phyloP scores from a whole-genome alignment of 2,888 invertebrate species.

The Athrips mouffetella region DNA sequence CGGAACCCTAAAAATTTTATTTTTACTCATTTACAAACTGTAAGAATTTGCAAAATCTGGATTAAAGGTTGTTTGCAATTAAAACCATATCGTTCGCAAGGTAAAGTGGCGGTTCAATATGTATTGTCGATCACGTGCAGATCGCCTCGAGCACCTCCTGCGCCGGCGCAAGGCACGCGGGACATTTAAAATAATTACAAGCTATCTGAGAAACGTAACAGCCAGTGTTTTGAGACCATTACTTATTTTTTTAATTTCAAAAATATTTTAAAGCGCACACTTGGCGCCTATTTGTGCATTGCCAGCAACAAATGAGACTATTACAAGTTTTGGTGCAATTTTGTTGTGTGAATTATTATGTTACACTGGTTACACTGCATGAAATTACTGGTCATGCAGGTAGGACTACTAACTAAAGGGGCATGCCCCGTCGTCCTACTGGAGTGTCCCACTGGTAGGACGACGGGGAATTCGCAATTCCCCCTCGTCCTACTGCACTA shows the following conservation, averaged over 20 bases:
- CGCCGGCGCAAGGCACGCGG: constrained; percentile 53
- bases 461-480: no score
- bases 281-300: constrained; percentile 62
- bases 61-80: constrained; percentile 22
- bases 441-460: no score
- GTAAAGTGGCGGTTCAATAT: constrained; percentile 58
- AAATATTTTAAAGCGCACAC: constrained; percentile 65
- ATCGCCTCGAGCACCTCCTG: constrained; percentile 29
- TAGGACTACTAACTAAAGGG: no score
- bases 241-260: constrained; percentile 76
- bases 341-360: constrained; percentile 39
- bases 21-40: no score
- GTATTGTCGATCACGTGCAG: constrained; percentile 63
- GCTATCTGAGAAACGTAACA: constrained; percentile 74
- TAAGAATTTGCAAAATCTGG: neutral
- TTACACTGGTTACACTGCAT: constrained; percentile 36
- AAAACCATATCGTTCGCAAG: constrained; percentile 6
- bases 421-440: no score
- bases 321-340: constrained; percentile 52
- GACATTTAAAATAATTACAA: constrained; percentile 80
- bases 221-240: constrained; percentile 77
- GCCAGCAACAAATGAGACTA: constrained; percentile 55
- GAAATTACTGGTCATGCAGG: constrained; percentile 31
- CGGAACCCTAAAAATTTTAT: no score
- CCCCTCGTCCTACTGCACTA: no score